Evolutionary conservation across 2,113 vertebrate genomes (phyloP).

Genomic region (Dendropsophus ebraccatus): DNA sequence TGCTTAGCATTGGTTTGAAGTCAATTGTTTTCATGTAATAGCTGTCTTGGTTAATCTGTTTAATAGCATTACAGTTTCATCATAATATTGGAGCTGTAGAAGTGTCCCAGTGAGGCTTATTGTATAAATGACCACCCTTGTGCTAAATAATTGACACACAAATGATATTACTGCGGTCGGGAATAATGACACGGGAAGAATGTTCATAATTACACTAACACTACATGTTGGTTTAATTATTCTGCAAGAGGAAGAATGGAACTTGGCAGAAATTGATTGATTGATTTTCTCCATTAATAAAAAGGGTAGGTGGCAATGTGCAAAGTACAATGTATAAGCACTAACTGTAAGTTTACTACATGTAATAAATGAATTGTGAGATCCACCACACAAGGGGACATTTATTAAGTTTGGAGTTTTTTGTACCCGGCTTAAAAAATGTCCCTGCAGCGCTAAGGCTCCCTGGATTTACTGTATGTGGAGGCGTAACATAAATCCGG

Average conservation of each 20-base stretch:
- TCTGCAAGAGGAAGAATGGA: background rate
- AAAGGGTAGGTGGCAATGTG: background rate
- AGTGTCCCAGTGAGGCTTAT: constrained; percentile 8
- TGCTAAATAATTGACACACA: constrained; percentile 3
- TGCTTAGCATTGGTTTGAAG: background rate
- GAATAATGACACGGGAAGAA: background rate
- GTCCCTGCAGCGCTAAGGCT: too few species aligned
- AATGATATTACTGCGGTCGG: background rate
- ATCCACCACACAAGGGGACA: too few species aligned
- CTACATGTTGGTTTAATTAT: background rate
- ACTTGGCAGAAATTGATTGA: background rate
- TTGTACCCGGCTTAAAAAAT: too few species aligned
- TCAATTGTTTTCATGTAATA: constrained; percentile 10
- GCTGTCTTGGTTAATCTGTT: constrained; percentile 16
- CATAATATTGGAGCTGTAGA: background rate
- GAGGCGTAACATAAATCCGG: too few species aligned
- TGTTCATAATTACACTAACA: constrained; percentile 4
- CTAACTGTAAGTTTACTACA: too few species aligned
- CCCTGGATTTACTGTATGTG: too few species aligned
- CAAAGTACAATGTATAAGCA: too few species aligned
- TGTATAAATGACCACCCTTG: constrained; percentile 28
- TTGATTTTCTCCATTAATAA: background rate
- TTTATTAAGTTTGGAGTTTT: too few species aligned
- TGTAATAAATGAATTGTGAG: too few species aligned
- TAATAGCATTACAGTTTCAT: constrained; percentile 28